Evolutionary conservation across 2,113 vertebrate genomes (phyloP).

Genomic region (Phylloscopus trochiloides): DNA sequence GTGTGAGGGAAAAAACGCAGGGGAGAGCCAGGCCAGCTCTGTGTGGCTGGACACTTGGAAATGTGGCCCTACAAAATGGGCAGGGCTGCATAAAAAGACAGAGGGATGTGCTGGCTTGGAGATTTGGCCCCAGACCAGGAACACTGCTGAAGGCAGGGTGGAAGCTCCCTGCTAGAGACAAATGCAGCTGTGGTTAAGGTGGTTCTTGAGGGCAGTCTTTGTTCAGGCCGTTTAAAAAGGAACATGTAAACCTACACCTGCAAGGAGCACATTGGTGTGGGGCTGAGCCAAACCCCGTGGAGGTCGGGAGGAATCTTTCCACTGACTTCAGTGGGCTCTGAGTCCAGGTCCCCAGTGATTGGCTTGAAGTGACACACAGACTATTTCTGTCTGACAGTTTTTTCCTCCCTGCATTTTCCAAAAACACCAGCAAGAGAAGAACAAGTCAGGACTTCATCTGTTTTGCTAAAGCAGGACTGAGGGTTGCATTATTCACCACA

Average conservation of each 20-base stretch:
- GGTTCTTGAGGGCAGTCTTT: constrained; percentile 34
- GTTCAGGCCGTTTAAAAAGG: neutral
- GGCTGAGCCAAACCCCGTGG: neutral
- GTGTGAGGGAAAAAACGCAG: neutral
- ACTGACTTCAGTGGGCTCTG: constrained; percentile 13
- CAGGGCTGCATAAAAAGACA: neutral
- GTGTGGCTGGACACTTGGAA: neutral
- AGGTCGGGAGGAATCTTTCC: constrained; percentile 19
- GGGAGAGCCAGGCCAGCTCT: neutral
- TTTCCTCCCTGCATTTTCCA: constrained; percentile 37
- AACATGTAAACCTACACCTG: neutral
- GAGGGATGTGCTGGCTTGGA: neutral
- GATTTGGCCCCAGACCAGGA: neutral
- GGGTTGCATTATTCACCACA: neutral
- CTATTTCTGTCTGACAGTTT: constrained; percentile 31
- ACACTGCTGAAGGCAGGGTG: neutral
- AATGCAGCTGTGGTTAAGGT: constrained; percentile 18
- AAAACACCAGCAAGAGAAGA: constrained; percentile 25
- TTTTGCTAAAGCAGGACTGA: constrained; percentile 23
- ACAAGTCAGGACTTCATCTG: constrained; percentile 15
- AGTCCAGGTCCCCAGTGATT: neutral
- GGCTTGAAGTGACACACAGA: constrained; percentile 24
- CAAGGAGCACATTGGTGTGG: neutral
- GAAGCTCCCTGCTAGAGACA: neutral
- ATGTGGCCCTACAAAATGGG: neutral